Evolutionary conservation across 2,797 vertebrate genomes (phyloP), one percentile per base, ranked within the genome.

Genomic region (Melanotaenia boesemani): DNA sequence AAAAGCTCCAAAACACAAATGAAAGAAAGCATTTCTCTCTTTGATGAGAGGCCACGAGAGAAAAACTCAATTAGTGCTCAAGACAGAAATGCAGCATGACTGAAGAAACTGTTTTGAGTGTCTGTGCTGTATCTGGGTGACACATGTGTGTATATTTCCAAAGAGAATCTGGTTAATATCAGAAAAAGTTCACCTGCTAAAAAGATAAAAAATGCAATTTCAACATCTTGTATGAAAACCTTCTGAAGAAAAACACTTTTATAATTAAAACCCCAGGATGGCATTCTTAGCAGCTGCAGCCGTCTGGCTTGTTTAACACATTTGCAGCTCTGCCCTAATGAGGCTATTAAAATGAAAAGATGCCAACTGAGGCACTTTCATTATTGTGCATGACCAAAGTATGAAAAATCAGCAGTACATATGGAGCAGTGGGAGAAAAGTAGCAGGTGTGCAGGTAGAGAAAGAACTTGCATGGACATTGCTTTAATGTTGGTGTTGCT

Each of bases 301-400:
- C 67, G 65, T 75, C 65, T 57, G 66, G 0, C 65, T 62, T 46
- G 46, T 48, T 48, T 48, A 48, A 48, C 80, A 77, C 69, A 82
- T 83, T 86, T 75, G 59, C 78, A 77, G 78, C 80, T 78, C 82
- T 82, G 79, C 72, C 61, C 69, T 87, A 85, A 91, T 88, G 82
- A 91, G 74, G 70, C 86, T 63, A 79, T 79, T 83, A 79, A 84
- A 87, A 82, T 72, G 32, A 87, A 84, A 78, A 85, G 41, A 70
- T 76, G 66, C 80, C 85, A 84, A 72, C 60, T 57, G 74, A 67
- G 79, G 55, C 67, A 41, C 76, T 82, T 79, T 82, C 59, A 86
- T 88, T 83, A 83, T 61, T 18, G 12, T 58, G 37, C 36, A 56
- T 34, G 46, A 30, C 52, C 30, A 46, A 67, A 60, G 67, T 63